Conservation (phyloP, 53 echinoderm and acorn worm genomes). For the Holothuria leucospilota region DNA sequence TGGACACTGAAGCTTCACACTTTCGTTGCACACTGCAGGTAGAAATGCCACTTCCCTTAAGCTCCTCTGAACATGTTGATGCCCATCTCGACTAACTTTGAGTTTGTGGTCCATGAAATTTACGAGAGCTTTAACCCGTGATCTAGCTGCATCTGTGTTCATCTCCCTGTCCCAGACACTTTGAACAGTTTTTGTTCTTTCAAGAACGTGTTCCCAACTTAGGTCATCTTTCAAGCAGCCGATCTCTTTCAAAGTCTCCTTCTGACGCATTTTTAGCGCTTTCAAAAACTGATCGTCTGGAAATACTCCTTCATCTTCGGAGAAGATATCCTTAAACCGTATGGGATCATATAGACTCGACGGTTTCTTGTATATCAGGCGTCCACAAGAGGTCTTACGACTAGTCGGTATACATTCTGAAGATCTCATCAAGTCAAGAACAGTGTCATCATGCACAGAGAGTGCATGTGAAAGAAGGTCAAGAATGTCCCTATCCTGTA, state of each 20-base stretch:
- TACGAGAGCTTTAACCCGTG: not conserved
- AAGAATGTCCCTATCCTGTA: slow-evolving; percentile 11
- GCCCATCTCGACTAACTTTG: not conserved
- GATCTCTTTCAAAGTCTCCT: slow-evolving; percentile 8
- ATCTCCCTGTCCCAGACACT: not conserved
- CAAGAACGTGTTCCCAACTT: not conserved
- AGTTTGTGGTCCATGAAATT: not conserved
- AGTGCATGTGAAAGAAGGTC: slow-evolving; percentile 25
- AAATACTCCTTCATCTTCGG: slow-evolving; percentile 13
- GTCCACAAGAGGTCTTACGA: not conserved
- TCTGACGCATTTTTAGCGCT: not conserved
- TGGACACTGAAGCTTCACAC: not conserved
- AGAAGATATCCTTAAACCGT: slow-evolving; percentile 10
- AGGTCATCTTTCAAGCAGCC: slow-evolving; percentile 17
- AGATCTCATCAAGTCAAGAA: slow-evolving; percentile 33
- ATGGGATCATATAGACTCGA: not conserved
- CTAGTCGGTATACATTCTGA: slow-evolving; percentile 48
- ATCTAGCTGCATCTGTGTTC: not conserved
- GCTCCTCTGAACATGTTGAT: not conserved
- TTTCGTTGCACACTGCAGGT: not conserved
- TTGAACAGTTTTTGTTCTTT: slow-evolving; percentile 16
- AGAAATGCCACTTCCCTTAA: not conserved
- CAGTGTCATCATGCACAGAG: not conserved
- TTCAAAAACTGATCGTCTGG: not conserved
- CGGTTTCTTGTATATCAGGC: slow-evolving; percentile 22